Evolutionary conservation across 2,113 vertebrate species (phyloP).

Genomic region (Accipiter cooperii): DNA sequence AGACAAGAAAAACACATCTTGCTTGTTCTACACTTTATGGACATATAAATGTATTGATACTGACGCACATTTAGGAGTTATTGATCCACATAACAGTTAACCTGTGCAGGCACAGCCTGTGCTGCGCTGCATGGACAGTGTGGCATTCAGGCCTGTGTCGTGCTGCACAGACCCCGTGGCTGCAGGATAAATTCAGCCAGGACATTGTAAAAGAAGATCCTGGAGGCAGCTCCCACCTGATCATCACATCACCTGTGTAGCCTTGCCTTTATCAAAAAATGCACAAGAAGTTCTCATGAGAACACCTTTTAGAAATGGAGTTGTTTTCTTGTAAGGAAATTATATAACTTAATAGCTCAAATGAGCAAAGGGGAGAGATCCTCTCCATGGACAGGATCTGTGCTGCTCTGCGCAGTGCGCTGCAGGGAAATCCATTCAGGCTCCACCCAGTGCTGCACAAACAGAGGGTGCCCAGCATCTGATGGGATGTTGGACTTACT

Average conservation of each 20-base stretch:
- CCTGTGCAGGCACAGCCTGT: background rate
- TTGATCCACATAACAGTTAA: background rate
- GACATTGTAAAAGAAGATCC: background rate
- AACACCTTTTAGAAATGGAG: background rate
- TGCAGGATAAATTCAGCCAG: background rate
- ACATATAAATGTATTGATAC: background rate
- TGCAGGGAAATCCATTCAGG: background rate
- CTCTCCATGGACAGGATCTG: background rate
- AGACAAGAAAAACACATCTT: background rate
- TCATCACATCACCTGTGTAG: background rate
- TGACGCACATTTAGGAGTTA: background rate
- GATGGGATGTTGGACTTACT: background rate
- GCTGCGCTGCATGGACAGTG: fast-evolving
- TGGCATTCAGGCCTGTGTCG: background rate
- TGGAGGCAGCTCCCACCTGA: background rate
- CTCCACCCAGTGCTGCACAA: fast-evolving
- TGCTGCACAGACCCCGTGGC: background rate
- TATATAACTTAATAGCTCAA: background rate
- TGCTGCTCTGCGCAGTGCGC: fast-evolving
- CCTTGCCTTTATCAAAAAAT: background rate
- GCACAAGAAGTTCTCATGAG: background rate
- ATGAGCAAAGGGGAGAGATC: background rate
- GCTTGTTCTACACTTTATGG: background rate
- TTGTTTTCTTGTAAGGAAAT: background rate
- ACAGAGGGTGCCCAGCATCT: fast-evolving